These are phyloP conservation scores for Tenthredo notha DNA, from an alignment of 2,888 invertebrate species.

Conservation along the genomic window DNA sequence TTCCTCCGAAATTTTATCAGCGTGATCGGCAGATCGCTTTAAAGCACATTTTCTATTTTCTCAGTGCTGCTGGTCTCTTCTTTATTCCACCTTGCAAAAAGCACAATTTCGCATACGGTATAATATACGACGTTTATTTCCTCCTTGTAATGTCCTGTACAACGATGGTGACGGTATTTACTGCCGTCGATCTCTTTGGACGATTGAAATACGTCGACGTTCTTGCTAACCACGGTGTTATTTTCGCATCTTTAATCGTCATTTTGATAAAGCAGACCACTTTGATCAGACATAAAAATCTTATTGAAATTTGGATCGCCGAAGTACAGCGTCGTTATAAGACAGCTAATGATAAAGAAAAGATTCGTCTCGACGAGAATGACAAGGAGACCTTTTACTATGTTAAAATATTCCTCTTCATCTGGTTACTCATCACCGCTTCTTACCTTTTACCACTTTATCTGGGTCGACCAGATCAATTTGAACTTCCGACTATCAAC, in stretches of 20 bases:
- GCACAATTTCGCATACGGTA: neutral
- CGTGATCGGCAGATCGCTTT: neutral
- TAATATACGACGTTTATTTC: conserved; percentile 26
- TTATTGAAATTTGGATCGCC: conserved; percentile 26
- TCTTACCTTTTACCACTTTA: conserved; percentile 20
- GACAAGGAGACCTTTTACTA: neutral
- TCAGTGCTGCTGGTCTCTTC: conserved; percentile 11
- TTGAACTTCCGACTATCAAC: conserved; percentile 1
- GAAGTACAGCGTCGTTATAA: conserved; percentile 1
- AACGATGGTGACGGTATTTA: neutral
- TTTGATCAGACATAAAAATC: neutral
- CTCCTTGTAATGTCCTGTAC: neutral
- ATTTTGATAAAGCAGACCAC: conserved; percentile 29
- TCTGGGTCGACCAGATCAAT: neutral
- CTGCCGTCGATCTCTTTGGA: neutral
- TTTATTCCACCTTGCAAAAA: neutral
- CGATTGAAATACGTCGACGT: neutral
- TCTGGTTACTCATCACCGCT: conserved; percentile 32
- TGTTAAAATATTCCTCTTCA: neutral
- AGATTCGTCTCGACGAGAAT: neutral
- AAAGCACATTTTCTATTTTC: neutral
- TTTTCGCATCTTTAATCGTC: conserved; percentile 12
- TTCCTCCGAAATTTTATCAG: neutral
- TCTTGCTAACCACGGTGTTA: conserved; percentile 37
- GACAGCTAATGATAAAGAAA: neutral